phyloP scores from a whole-genome alignment of 2,113 vertebrate species.

The Heliornis fulica region DNA sequence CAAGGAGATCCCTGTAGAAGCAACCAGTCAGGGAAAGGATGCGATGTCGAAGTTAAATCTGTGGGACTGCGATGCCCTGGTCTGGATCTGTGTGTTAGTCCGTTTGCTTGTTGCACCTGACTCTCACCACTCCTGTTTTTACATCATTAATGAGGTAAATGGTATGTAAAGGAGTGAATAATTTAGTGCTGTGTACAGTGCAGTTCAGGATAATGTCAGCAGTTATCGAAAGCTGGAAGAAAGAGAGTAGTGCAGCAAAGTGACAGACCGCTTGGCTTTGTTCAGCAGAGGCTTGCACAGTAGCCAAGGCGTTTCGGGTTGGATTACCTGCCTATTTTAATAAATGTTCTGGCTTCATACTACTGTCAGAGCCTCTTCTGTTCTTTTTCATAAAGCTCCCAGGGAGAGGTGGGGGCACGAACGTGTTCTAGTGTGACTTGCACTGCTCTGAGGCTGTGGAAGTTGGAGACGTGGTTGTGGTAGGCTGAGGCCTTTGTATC shows the following conservation, averaged over 20 bases:
- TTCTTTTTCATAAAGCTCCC: neutral
- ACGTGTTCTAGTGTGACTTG: neutral
- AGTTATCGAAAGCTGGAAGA: neutral
- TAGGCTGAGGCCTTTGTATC: neutral
- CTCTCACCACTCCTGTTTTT: neutral
- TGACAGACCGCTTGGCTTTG: neutral
- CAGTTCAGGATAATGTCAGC: neutral
- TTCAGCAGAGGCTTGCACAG: neutral
- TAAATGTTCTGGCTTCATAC: neutral
- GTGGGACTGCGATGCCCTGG: fast-evolving
- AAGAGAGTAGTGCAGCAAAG: neutral
- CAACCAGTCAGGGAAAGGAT: neutral
- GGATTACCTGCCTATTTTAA: neutral
- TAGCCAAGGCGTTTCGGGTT: neutral
- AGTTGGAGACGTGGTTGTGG: fast-evolving
- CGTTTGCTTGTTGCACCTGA: neutral
- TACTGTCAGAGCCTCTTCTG: neutral
- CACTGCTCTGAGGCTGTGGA: neutral
- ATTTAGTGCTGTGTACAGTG: neutral
- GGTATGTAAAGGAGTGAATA: neutral
- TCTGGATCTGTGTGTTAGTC: neutral
- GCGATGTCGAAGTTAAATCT: neutral
- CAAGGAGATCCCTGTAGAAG: neutral
- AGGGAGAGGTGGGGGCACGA: neutral
- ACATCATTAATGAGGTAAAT: neutral